Base-by-base conservation (phyloP, 2,888 invertebrate genomes). In the Hydrotaea cyrtoneurina region DNA sequence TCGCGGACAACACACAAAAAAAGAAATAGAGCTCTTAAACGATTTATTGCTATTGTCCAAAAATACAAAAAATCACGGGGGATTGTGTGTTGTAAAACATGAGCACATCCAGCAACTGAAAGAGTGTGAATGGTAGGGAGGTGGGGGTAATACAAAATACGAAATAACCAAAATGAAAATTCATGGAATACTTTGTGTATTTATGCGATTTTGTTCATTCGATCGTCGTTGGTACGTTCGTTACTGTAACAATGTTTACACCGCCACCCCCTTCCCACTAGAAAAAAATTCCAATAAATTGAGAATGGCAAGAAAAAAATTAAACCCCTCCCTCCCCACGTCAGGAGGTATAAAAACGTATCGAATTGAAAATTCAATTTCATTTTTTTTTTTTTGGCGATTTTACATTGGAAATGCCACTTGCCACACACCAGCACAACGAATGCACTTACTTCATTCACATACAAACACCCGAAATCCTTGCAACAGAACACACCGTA, bases 31-130 rank as follows among this genome's bases (percentile, higher is more conserved):
- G 23, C 46, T 15, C 46, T 69, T 69, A 69, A 69, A 69, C 69
- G 69, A 69, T 69, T 69, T 69, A 69, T 69, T 39, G 46, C 43
- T 39, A 46, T 46, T 69, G 69, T 43, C 43, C 69, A 23, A 13
- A 21, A 69, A 69, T 13, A 13, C 46, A 69, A 46, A 31, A 69
- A 69, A 15, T 69, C 69, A 46, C 69, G 2, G 17, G 23, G 69
- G 21, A 43, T 69, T 23, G 23, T 17, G n/a, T 31, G 31, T 31
- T 46, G 46, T 3, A 69, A 69, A 69, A 69, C 43, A 43, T 69
- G 69, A 23, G 19, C 31, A 15, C 62, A 62, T 5, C 26, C 31
- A 4, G 31, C 15, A n/a, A n/a, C n/a, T n/a, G n/a, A n/a, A n/a
- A n/a, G 50, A n/a, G 59, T 59, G n/a, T 2, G n/a, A 59, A 59